Conservation (phyloP, 2,113 vertebrate genomes). For the Uropsilus gracilis region DNA sequence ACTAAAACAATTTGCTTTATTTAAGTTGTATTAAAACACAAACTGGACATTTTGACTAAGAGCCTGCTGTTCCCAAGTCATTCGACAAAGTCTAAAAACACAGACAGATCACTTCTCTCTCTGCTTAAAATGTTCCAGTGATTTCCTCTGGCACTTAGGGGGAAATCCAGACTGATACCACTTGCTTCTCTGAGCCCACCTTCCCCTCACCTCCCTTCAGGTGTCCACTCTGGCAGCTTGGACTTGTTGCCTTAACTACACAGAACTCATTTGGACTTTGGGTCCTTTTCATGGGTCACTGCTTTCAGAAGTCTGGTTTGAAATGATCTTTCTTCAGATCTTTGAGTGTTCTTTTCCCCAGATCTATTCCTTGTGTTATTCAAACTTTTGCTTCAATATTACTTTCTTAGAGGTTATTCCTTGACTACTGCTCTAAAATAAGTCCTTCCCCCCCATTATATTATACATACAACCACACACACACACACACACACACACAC, state of each 20-base stretch:
- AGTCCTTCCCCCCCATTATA: neutral
- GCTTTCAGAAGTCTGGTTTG: neutral
- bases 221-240: rapidly evolving
- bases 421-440: neutral
- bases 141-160: neutral
- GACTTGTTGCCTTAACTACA: neutral
- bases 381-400: neutral
- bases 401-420: neutral
- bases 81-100: neutral
- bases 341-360: too few species aligned
- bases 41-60: neutral
- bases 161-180: neutral
- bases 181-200: neutral
- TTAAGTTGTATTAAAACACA: neutral
- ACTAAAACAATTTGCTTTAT: neutral
- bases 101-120: neutral
- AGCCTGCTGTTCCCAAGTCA: neutral
- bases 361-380: neutral
- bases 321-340: neutral
- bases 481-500: neutral
- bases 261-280: neutral
- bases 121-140: neutral
- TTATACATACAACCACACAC: too few species aligned
- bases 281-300: neutral
- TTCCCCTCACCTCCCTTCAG: neutral